A percentile compares a stretch with the other conserved stretches of the same genome.
Evolutionary conservation across 64 coral and sea anemone species (phyloP).

Genomic region (Astreopora myriophthalma): DNA sequence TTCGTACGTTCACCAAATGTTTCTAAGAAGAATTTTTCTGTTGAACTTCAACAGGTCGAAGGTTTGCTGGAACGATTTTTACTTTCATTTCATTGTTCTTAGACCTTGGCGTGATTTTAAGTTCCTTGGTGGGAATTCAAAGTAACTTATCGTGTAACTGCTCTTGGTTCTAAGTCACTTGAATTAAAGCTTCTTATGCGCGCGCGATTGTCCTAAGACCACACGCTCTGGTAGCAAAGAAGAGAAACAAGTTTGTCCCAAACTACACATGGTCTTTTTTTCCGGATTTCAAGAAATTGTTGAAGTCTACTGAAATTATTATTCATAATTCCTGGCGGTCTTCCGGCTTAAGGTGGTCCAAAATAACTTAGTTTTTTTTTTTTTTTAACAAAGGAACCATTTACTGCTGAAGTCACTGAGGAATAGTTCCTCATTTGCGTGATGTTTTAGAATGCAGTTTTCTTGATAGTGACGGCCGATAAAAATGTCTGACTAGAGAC

Average conservation of each 20-base stretch:
- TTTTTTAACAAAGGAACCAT: background rate
- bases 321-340: background rate
- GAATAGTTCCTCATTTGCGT: background rate
- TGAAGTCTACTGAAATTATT: background rate
- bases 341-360: background rate
- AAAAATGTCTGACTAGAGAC: background rate
- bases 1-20: background rate
- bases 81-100: background rate
- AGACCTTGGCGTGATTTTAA: background rate
- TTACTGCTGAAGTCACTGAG: too few relatives aligned
- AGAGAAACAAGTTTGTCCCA: background rate
- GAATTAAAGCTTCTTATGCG: constrained; percentile 19
- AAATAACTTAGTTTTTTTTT: background rate
- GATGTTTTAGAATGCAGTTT: background rate
- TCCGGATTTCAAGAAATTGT: background rate
- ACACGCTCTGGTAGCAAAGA: background rate
- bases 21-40: background rate
- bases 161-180: background rate
- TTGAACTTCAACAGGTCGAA: background rate
- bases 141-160: background rate
- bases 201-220: background rate
- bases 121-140: background rate
- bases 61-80: background rate
- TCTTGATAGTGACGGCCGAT: background rate
- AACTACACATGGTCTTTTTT: background rate